phyloP scores from a whole-genome alignment of 2,797 vertebrate genomes.

The Hipposideros larvatus region DNA sequence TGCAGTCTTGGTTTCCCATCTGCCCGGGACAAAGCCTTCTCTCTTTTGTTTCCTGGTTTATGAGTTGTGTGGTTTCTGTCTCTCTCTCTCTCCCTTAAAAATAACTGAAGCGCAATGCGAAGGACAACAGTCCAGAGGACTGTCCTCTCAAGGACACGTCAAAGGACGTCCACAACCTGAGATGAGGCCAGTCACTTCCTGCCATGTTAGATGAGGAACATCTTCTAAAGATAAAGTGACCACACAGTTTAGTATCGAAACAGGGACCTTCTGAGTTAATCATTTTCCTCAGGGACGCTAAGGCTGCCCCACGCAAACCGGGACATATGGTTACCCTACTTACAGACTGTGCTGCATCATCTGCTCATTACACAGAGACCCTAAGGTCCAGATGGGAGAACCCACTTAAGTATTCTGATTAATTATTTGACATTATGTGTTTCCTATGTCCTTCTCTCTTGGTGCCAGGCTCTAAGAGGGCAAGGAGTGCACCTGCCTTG shows the following conservation, averaged over 20 bases:
- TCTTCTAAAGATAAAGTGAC: neutral
- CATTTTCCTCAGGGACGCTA: neutral
- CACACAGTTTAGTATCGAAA: neutral
- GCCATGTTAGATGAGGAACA: neutral
- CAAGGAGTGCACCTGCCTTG: neutral
- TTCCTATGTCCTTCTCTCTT: neutral
- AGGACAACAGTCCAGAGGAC: neutral
- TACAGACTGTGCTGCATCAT: neutral
- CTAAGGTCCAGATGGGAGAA: neutral
- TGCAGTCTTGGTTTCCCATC: neutral
- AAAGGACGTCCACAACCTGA: neutral
- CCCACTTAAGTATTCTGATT: neutral
- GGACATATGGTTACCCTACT: rapidly evolving
- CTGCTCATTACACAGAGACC: neutral
- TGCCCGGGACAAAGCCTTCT: neutral
- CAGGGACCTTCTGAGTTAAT: neutral
- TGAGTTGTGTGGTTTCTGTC: neutral
- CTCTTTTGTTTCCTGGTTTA: neutral
- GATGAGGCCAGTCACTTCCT: neutral
- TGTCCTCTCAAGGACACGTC: neutral
- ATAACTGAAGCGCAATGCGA: neutral
- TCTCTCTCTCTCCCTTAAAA: neutral
- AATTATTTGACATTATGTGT: neutral
- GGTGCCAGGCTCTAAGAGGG: neutral
- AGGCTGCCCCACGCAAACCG: no score